Conservation (phyloP, 2,797 vertebrate species). For the Phalanger gymnotis region DNA sequence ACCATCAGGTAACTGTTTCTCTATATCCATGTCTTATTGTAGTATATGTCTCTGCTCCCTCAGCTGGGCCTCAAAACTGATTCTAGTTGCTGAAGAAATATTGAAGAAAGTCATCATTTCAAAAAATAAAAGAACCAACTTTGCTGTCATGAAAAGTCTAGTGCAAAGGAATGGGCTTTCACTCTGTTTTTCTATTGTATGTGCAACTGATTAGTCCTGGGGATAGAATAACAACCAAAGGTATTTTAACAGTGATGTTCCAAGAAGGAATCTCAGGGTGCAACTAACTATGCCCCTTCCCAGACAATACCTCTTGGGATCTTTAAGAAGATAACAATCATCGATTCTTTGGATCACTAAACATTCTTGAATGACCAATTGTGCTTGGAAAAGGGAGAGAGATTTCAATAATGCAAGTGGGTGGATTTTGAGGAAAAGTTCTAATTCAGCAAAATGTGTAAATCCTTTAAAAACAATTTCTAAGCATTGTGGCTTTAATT, state of each 20-base stretch:
- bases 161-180: background rate
- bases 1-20: background rate
- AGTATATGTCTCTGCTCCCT: background rate
- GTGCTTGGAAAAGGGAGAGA: background rate
- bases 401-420: background rate
- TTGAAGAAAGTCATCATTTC: conserved; percentile 1
- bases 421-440: background rate
- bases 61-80: background rate
- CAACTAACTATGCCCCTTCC: background rate
- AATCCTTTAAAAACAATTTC: background rate
- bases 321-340: background rate
- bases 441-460: background rate
- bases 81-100: background rate
- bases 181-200: background rate
- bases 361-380: background rate
- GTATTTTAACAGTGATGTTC: background rate
- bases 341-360: background rate
- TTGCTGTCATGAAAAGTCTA: conserved; percentile 19
- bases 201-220: background rate
- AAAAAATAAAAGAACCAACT: background rate
- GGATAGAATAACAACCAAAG: background rate
- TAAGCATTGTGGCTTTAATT: background rate
- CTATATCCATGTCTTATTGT: background rate
- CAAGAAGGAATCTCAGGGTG: background rate
- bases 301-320: background rate